These are phyloP conservation scores for Rattus rattus DNA, from an alignment of 2,113 vertebrate species.

Conservation along the genomic window DNA sequence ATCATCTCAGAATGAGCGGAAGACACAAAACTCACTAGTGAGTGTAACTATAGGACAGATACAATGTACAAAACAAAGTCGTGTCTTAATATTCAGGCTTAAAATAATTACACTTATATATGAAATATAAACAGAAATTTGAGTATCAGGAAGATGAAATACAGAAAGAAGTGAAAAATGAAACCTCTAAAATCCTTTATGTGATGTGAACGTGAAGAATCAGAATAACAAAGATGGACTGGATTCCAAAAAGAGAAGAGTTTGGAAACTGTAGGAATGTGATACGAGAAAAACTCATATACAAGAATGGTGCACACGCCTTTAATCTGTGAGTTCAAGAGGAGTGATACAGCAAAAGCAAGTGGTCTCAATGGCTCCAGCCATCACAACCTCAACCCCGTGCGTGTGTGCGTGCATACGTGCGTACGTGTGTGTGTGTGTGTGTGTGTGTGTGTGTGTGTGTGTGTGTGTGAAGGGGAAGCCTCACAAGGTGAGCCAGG, in stretches of 20 bases:
- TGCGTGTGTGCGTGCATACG: neutral
- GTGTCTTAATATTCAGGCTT: neutral
- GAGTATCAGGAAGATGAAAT: neutral
- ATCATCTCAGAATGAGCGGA: neutral
- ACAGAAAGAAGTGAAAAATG: neutral
- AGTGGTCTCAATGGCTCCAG: neutral
- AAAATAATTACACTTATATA: neutral
- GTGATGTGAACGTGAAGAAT: neutral
- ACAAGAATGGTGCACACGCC: neutral
- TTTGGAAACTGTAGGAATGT: neutral
- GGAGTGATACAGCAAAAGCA: neutral
- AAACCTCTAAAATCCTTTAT: neutral
- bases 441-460: neutral
- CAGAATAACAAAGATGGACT: neutral
- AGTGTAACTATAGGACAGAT: neutral
- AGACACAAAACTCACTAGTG: neutral
- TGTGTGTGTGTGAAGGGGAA: neutral
- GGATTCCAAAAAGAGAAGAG: neutral
- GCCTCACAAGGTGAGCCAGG: neutral
- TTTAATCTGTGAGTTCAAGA: neutral
- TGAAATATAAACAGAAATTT: neutral
- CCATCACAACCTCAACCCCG: neutral
- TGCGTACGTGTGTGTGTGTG: neutral
- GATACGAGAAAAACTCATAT: neutral
- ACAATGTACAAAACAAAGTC: neutral